Evolutionary conservation across 2,797 vertebrate genomes (phyloP).

Genomic region (Sebastes ruberrimus): DNA sequence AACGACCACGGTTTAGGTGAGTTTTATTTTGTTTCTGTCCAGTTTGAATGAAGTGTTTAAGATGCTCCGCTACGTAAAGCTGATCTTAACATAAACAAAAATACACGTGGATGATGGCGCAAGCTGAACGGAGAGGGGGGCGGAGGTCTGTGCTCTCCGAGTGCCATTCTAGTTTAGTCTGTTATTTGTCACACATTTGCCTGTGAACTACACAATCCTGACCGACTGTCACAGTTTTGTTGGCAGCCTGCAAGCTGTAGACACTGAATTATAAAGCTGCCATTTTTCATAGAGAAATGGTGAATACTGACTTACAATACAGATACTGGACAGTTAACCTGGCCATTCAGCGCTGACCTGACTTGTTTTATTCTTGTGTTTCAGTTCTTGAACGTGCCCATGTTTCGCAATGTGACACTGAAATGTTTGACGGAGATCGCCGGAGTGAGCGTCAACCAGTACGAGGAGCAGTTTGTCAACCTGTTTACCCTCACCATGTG

Average conservation of each 20-base stretch:
- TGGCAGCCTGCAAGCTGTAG: background rate
- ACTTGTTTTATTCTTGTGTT: background rate
- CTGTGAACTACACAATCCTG: background rate
- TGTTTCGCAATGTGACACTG: constrained; percentile 98
- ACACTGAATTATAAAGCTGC: background rate
- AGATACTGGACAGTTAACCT: background rate
- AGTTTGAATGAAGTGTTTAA: too few relatives aligned
- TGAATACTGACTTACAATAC: background rate
- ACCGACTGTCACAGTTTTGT: background rate
- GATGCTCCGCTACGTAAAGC: too few relatives aligned
- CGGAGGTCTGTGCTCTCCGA: too few relatives aligned
- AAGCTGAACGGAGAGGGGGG: too few relatives aligned
- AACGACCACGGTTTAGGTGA: too few relatives aligned
- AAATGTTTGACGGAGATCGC: constrained; percentile 99
- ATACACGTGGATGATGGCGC: too few relatives aligned
- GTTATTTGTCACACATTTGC: background rate
- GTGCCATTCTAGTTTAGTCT: background rate
- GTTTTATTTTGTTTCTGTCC: too few relatives aligned
- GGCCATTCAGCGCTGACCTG: background rate
- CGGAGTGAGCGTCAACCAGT: constrained; percentile 96
- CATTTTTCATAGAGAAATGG: background rate
- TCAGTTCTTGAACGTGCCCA: constrained; percentile 97
- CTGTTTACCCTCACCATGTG: constrained; percentile 97
- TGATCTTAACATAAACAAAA: too few relatives aligned
- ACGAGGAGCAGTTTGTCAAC: constrained; percentile 97